Evolutionary conservation across 2,888 invertebrate species (phyloP).

Genomic region (Pseudococcus longispinus): DNA sequence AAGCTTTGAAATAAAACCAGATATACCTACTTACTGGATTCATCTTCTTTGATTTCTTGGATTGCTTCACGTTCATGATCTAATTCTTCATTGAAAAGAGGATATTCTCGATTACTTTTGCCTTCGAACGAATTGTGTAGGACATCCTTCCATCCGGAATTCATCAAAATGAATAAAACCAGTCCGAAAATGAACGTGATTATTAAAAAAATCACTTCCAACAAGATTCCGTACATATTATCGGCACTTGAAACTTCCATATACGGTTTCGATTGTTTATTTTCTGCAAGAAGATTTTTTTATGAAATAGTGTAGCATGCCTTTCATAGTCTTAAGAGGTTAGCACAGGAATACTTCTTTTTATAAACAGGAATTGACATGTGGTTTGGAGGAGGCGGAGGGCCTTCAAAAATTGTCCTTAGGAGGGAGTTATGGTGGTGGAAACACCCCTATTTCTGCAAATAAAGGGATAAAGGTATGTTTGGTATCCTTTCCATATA

Average conservation of each 20-base stretch:
- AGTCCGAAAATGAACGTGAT: constrained; percentile 59
- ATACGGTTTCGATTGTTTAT: constrained; percentile 42
- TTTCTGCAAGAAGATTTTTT: background rate
- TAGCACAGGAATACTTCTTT: too few relatives aligned
- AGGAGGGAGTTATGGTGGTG: too few relatives aligned
- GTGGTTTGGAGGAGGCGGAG: too few relatives aligned
- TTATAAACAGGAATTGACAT: too few relatives aligned
- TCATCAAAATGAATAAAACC: constrained; percentile 59
- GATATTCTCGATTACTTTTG: too few relatives aligned
- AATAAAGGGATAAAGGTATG: too few relatives aligned
- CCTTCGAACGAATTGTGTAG: background rate
- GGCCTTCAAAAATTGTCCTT: too few relatives aligned
- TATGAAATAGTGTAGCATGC: too few relatives aligned
- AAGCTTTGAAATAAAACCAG: background rate
- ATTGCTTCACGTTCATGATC: background rate
- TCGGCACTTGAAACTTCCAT: constrained; percentile 54
- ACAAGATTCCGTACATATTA: constrained; percentile 58
- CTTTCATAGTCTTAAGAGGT: background rate
- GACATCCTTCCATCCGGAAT: constrained; percentile 36
- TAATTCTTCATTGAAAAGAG: background rate
- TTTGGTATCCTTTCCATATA: too few relatives aligned
- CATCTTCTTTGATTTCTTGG: background rate
- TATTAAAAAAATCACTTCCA: constrained; percentile 59
- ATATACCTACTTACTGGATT: background rate
- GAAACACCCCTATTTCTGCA: too few relatives aligned